Evolutionary conservation across 2,888 invertebrate species (phyloP), one percentile per base, ranked within the genome.

Genomic region (Agrochola lota): DNA sequence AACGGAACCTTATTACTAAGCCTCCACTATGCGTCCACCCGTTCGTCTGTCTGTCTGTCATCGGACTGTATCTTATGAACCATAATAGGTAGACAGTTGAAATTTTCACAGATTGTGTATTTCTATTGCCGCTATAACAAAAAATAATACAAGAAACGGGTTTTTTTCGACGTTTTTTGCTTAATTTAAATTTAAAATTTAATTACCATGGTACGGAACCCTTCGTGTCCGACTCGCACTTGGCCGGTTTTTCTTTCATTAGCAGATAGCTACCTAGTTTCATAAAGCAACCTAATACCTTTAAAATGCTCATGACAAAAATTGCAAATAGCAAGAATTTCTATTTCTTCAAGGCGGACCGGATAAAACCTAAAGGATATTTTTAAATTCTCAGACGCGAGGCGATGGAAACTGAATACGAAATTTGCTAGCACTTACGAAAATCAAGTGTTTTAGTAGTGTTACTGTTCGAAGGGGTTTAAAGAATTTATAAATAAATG

Each of bases 341-440:
- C 43, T 85, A 74, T 77, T 78, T 74, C 78, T 81, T 70, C 67
- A 74, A 74, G 35, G 72, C 52, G 62, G 60, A 62, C 70, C 55
- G 71, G 49, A 80, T 71, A 84, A 79, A 87, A 78, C 72, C 85
- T 78, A 64, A 71, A 85, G 78, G 70, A 81, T 85, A 86, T 87
- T 88, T 90, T 90, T 87, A 88, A 87, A 90, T 88, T 89, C 86
- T 85, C 75, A 72, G 75, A 78, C 78, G 84, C 78, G 72, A 26
- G 49, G 74, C 86, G 85, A 89, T 86, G 87, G 83, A 71, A 78
- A 79, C 88, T 83, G 91, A 90, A 91, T 91, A 87, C 89, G 75
- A 85, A 88, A 89, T 89, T 83, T 87, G 66, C 85, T 85, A 88
- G 90, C 87, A 86, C 86, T 83, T 79, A 76, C 79, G 74, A 83